Percentiles rank a stretch among this genome's conserved stretches.
phyloP scores from a whole-genome alignment of 2,113 vertebrate genomes.

The Furnarius figulus region DNA sequence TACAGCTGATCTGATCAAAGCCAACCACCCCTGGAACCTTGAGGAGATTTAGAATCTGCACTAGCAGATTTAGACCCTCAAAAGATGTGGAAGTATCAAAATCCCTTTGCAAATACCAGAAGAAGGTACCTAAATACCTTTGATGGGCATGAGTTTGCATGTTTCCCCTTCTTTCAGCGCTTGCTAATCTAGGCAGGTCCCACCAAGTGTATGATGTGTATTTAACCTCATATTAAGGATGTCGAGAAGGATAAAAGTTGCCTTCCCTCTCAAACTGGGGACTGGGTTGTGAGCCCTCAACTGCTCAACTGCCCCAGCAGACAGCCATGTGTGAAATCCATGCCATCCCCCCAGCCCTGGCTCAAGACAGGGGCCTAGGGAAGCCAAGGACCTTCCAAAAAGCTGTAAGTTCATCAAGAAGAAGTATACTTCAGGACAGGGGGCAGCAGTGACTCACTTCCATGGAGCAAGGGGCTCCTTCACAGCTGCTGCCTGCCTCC shows the following conservation, averaged over 20 bases:
- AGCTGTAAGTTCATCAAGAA: background rate
- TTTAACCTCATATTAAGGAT: background rate
- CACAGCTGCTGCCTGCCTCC: background rate
- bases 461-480: background rate
- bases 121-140: background rate
- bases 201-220: background rate
- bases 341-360: accelerated
- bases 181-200: background rate
- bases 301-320: accelerated
- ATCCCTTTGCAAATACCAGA: background rate
- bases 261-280: accelerated
- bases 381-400: background rate
- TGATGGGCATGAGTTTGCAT: background rate
- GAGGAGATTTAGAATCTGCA: background rate
- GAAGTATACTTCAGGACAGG: background rate
- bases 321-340: accelerated
- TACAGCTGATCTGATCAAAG: background rate
- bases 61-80: background rate
- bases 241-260: background rate
- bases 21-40: background rate
- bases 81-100: background rate
- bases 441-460: background rate
- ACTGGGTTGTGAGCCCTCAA: background rate
- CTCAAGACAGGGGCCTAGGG: background rate
- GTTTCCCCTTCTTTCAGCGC: background rate